These are phyloP conservation scores for Linepithema humile DNA, from an alignment of 1,140 invertebrate genomes.

Conservation along the genomic window DNA sequence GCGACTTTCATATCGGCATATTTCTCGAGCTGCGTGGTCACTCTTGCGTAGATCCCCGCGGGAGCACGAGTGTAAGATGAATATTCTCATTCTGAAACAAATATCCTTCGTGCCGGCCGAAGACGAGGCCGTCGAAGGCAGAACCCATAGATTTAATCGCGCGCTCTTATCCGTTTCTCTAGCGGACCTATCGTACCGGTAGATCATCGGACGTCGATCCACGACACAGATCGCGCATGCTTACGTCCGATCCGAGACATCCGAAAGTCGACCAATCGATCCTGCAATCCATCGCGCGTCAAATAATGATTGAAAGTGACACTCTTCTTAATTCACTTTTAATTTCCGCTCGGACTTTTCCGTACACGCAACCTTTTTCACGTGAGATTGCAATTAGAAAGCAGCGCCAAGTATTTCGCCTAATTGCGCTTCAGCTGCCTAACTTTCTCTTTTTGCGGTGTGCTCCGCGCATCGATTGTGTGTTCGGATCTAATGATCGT, in stretches of 20 bases:
- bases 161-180: slow-evolving; percentile 28
- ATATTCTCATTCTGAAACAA: slow-evolving; percentile 24
- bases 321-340: neutral
- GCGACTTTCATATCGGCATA: neutral
- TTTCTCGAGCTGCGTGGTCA: neutral
- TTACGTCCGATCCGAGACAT: neutral
- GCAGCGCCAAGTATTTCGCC: slow-evolving; percentile 12
- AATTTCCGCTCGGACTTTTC: neutral
- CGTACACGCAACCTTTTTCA: neutral
- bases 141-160: slow-evolving; percentile 38
- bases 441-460: slow-evolving; percentile 35
- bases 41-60: neutral
- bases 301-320: neutral
- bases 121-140: slow-evolving; percentile 12
- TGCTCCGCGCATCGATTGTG: slow-evolving; percentile 10
- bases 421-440: neutral
- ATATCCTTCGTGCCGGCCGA: slow-evolving; percentile 3
- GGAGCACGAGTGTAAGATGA: slow-evolving; percentile 9
- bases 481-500: slow-evolving; percentile 44
- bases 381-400: slow-evolving; percentile 11
- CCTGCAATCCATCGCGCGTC: neutral
- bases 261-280: neutral
- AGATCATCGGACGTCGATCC: slow-evolving; percentile 45
- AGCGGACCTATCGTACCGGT: slow-evolving; percentile 30
- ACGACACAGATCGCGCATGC: slow-evolving; percentile 31